A percentile compares a stretch with the other conserved stretches of the same genome.
phyloP scores from a whole-genome alignment of 2,113 vertebrate species.

The Laterallus jamaicensis region DNA sequence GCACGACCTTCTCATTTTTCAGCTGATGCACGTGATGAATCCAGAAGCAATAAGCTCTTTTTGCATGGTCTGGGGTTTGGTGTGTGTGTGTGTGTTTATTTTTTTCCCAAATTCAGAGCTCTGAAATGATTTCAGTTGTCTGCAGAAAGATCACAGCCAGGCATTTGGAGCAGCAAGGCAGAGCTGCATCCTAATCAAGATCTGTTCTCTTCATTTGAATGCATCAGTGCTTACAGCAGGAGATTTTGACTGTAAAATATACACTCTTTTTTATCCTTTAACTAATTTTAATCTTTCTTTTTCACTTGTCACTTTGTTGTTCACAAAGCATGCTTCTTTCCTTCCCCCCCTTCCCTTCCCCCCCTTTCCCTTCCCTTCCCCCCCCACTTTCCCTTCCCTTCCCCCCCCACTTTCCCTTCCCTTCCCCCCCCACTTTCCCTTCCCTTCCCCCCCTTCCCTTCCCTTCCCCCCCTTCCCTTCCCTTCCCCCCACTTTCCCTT shows the following conservation, averaged over 20 bases:
- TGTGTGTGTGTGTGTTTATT: background rate
- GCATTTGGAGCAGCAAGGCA: background rate
- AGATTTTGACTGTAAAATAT: conserved; percentile 50
- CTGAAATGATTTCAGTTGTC: conserved; percentile 22
- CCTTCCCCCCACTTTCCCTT: too few relatives aligned
- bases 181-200: background rate
- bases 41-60: conserved; percentile 71
- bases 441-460: too few relatives aligned
- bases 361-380: too few relatives aligned
- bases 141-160: background rate
- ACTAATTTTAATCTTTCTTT: conserved; percentile 66
- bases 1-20: conserved; percentile 69
- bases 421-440: too few relatives aligned
- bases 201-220: conserved; percentile 59
- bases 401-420: too few relatives aligned
- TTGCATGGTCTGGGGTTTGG: conserved; percentile 53
- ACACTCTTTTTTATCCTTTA: conserved; percentile 52
- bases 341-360: too few relatives aligned
- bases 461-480: too few relatives aligned
- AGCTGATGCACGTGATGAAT: conserved; percentile 44
- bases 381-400: too few relatives aligned
- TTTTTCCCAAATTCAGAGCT: conserved; percentile 33
- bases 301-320: conserved; percentile 58
- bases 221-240: conserved; percentile 44
- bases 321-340: conserved; percentile 25